Conservation (phyloP, 2,888 invertebrate genomes). For the Rhagium mordax region DNA sequence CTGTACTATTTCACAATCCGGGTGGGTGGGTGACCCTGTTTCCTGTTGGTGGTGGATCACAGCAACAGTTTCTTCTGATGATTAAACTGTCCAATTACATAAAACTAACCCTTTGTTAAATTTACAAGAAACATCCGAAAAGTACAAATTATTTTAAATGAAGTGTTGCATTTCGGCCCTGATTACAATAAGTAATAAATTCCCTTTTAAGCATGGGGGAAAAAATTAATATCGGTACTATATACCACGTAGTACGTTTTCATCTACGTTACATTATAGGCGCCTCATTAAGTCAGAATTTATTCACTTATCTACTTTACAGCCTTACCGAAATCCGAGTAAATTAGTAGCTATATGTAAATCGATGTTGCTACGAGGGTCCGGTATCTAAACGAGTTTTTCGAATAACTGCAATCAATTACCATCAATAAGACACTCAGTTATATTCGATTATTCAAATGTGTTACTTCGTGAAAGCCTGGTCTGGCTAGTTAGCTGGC, state of each 20-base stretch:
- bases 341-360: constrained; percentile 21
- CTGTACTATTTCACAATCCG: neutral
- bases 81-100: too few relatives aligned
- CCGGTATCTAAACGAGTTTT: constrained; percentile 17
- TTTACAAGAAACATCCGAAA: too few relatives aligned
- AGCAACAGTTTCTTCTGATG: neutral
- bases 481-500: neutral
- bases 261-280: neutral
- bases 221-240: too few relatives aligned
- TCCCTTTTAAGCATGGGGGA: too few relatives aligned
- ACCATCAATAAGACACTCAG: constrained; percentile 8
- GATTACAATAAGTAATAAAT: too few relatives aligned
- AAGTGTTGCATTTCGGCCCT: too few relatives aligned
- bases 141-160: too few relatives aligned
- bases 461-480: neutral
- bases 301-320: neutral
- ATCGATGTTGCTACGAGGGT: neutral
- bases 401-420: constrained; percentile 8
- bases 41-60: neutral
- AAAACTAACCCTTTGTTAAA: too few relatives aligned
- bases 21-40: neutral
- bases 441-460: neutral
- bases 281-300: neutral
- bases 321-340: neutral
- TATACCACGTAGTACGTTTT: too few relatives aligned